These are phyloP conservation scores for Erythrocercus mccallii DNA, from an alignment of 2,113 vertebrate species.

Conservation along the genomic window DNA sequence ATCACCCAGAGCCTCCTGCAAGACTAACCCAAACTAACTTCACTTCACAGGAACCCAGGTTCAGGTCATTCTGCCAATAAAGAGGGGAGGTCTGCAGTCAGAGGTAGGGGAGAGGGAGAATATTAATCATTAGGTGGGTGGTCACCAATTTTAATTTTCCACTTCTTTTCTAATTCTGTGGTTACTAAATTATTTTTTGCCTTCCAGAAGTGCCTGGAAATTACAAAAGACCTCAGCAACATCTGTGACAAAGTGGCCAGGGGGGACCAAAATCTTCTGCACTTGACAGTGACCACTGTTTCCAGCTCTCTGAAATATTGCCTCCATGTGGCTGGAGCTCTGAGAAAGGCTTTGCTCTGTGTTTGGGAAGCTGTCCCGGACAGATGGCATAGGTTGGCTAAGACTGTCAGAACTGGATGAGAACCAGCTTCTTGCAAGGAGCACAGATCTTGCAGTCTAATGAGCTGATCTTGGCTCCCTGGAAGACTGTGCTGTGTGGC, in stretches of 20 bases:
- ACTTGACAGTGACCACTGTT: background rate
- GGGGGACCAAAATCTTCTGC: background rate
- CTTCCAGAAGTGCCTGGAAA: background rate
- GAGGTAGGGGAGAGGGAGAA: background rate
- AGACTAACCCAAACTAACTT: background rate
- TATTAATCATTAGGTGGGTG: background rate
- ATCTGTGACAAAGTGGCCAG: background rate
- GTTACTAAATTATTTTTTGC: background rate
- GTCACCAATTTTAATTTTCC: background rate
- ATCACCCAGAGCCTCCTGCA: background rate
- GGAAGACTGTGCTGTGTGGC: background rate
- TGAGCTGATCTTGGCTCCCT: conserved; percentile 4
- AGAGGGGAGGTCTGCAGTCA: background rate
- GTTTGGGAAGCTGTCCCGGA: background rate
- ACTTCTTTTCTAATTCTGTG: background rate
- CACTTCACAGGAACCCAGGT: background rate
- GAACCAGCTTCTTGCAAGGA: conserved; percentile 32
- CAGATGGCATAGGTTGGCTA: conserved; percentile 26
- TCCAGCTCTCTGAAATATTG: background rate
- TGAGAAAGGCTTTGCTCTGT: background rate
- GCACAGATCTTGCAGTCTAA: background rate
- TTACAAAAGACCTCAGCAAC: background rate
- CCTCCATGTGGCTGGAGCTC: background rate
- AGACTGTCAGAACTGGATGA: background rate
- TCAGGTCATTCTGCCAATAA: background rate